Evolutionary conservation across 30 jellyfish, hydroid and myxozoan species (phyloP), one percentile per base, ranked within the genome.

Genomic region (Pseudorhiza aurosa): DNA sequence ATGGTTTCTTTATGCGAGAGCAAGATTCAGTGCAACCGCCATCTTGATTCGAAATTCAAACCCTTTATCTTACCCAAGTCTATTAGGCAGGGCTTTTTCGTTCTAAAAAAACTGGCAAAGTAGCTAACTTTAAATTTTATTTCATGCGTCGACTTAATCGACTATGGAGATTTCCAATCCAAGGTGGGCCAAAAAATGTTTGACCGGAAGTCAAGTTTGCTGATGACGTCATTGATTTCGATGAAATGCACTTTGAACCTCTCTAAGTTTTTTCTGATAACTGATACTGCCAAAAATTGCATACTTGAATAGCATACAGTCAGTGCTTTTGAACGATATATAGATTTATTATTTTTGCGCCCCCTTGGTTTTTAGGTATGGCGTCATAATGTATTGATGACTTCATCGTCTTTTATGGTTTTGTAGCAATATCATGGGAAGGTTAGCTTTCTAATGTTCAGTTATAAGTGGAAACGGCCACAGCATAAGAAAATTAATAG

Each of bases 101-200:
- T 5, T 12, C 7, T 5, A 39, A 39, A 39, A n/a, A n/a, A n/a
- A n/a, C n/a, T n/a, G n/a, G n/a, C n/a, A n/a, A n/a, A n/a, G n/a
- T n/a, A n/a, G n/a, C n/a, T 42, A 42, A 22, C 65, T 22, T 50
- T 22, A 50, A 50, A 50, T 50, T 50, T 50, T 50, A 50, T 22
- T 50, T 39, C 50, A 39, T 39, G 12, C 50, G 7, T 12, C 50
- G 50, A 39, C 50, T 39, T 5, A 39, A 39, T 39, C 65, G 65
- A 50, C 65, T 22, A 50, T 50, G 30, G 65, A 50, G 65, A 50
- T 50, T 50, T 8, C 65, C 8, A 50, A 50, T 50, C 30, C 65
- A 22, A 50, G 65, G 22, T 50, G 65, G 65, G 65, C 65, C 65
- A 50, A 50, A 50, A 50, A 50, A 50, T 4, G 4, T 50, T 50